phyloP scores from a whole-genome alignment of 2,797 vertebrate genomes.

The Typhlichthys eigenmanni region DNA sequence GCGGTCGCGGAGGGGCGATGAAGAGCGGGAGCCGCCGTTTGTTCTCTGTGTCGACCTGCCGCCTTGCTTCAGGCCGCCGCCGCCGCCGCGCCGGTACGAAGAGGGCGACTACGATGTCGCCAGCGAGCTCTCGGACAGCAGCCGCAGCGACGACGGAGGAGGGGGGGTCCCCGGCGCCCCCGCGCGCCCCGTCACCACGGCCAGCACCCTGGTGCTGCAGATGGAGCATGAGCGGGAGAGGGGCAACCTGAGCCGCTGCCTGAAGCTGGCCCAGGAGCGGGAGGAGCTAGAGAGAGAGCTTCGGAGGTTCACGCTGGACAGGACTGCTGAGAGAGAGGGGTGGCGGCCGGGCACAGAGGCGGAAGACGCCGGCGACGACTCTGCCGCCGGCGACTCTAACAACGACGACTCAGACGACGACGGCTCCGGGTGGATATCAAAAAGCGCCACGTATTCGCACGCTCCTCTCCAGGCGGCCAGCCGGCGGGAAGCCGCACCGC shows the following conservation, averaged over 20 bases:
- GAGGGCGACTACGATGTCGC: constrained; percentile 34
- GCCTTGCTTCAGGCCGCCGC: constrained; percentile 17
- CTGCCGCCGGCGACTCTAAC: neutral
- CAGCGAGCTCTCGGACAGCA: constrained; percentile 62
- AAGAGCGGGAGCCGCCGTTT: constrained; percentile 61
- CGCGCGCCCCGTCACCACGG: constrained; percentile 58
- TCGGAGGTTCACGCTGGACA: constrained; percentile 58
- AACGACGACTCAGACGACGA: constrained; percentile 5
- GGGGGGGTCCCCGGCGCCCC: constrained; percentile 14
- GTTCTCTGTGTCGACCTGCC: constrained; percentile 79
- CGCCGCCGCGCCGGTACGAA: constrained; percentile 13
- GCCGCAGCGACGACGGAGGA: constrained; percentile 22
- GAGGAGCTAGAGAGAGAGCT: constrained; percentile 77
- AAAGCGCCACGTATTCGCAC: constrained; percentile 58
- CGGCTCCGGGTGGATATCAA: constrained; percentile 53
- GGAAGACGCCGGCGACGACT: neutral
- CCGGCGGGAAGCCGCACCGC: constrained; percentile 57
- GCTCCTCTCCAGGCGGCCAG: constrained; percentile 35
- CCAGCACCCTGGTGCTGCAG: constrained; percentile 77
- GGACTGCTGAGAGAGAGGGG: constrained; percentile 26
- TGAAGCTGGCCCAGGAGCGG: constrained; percentile 76
- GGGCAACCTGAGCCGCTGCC: constrained; percentile 77
- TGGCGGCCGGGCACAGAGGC: constrained; percentile 13
- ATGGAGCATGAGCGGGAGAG: constrained; percentile 82
- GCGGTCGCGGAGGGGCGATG: constrained; percentile 55